A percentile compares a stretch with the other conserved stretches of the same genome.
Conservation (phyloP, 2,113 vertebrate genomes). For the Rhinoderma darwinii region DNA sequence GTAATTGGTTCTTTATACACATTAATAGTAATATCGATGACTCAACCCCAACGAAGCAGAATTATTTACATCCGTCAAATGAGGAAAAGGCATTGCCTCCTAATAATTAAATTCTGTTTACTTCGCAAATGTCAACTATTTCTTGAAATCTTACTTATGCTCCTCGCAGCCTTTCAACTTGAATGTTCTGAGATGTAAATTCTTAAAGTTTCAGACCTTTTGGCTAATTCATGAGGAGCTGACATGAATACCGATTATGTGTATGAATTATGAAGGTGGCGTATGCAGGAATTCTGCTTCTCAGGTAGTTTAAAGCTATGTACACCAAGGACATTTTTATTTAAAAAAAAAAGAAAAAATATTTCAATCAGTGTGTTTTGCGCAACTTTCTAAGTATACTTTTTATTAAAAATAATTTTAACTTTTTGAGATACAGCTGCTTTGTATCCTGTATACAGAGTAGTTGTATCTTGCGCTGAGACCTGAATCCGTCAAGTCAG, state of each 20-base stretch:
- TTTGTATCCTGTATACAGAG: no score
- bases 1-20: background rate
- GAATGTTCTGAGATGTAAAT: conserved; percentile 5
- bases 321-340: no score
- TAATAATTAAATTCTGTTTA: conserved; percentile 30
- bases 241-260: background rate
- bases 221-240: background rate
- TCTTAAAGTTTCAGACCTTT: conserved; percentile 9
- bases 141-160: background rate
- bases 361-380: no score
- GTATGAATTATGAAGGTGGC: background rate
- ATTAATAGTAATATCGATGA: conserved; percentile 13
- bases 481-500: no score
- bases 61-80: background rate
- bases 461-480: no score
- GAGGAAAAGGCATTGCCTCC: no score
- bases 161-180: background rate
- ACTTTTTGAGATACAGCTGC: no score
- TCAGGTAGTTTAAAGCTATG: no score
- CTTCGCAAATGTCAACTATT: conserved; percentile 4
- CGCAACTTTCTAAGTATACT: no score
- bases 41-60: background rate
- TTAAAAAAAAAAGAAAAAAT: no score
- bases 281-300: background rate
- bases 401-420: no score